Evolutionary conservation across 1,140 invertebrate genomes (phyloP), one percentile per base, ranked within the genome.

Genomic region (Centruroides sculpturatus): DNA sequence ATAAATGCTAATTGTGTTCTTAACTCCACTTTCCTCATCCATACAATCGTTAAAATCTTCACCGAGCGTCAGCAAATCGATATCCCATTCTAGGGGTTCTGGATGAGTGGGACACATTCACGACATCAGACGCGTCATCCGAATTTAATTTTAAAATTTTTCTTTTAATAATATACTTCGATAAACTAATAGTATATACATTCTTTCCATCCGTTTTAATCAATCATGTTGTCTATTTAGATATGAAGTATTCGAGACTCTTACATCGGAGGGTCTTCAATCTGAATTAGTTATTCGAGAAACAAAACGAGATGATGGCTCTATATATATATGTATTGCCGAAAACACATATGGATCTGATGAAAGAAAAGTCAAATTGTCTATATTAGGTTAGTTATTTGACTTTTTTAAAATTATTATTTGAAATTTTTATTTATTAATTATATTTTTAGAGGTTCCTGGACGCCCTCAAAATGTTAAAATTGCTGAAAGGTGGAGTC

Each of bases 401-500:
- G 49, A n/a, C 23, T 36, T 53, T 36, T 34, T 53, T 53, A 1
- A 6, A 53, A 23, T 53, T 53, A 3, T 41, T 41, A 41, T 35
- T 54, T 54, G 6, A 34, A 34, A 34, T 23, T 11, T 4, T 77
- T 35, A n/a, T 47, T 35, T 9, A 46, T 13, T 56, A n/a, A n/a
- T 13, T 23, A 47, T 34, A 3, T 34, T 57, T 57, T 7, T 77
- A 88, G 93, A 98, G 81, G 85, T 86, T 49, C 92, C 94, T 4
- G 92, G 96, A 77, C 83, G 89, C 55, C 92, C 92, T 0, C 87
- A 86, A 69, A 87, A 87, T 64, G 73, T 95, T 13, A 92, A 90
- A 74, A 87, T 97, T 41, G 76, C 92, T 47, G 88, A 94, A 72
- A 90, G 92, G 75, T 89, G 87, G 57, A 92, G 91, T 65, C 81